Evolutionary conservation across 2,888 invertebrate species (phyloP), one percentile per base, ranked within the genome.

Genomic region (Ichneumoninae sp.): DNA sequence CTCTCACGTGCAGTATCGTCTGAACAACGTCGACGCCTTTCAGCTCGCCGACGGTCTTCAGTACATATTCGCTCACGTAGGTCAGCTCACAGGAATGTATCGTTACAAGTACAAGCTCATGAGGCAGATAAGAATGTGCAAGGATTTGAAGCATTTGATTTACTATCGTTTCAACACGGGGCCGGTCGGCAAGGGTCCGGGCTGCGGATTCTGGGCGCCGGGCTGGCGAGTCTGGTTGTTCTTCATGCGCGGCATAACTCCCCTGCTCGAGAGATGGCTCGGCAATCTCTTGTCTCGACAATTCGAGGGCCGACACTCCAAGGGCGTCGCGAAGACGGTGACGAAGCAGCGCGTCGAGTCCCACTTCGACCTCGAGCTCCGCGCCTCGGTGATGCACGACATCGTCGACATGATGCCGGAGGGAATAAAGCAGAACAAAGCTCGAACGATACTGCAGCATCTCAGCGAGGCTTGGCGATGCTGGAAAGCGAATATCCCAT

Each of bases 391-490:
- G 1, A 97, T 97, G 97, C 97, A 97, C 94, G 99, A 99, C 92
- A 99, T 99, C 88, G 97, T 99, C n/a, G 99, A 99, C 92, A 99
- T 99, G 99, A 99, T 99, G 99, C 99, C 99, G 0, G 99, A 99
- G 94, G 99, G 99, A 87, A 99, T 99, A 93, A 99, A 99, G 93
- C 99, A 99, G 94, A 99, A 99, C 94, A 99, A 99, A 94, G 99
- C 99, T 0, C 96, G 99, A 88, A 99, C 99, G 3, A 99, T 99
- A 90, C 95, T 99, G 89, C 99, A 99, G 93, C 99, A 99, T 95
- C 95, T 99, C 84, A 99, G 98, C 44, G 99, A 99, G 94, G 99
- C 99, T 0, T 99, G 99, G 99, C 94, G 99, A 82, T 99, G 99
- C 94, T 99, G 99, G 99, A 99, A 99, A 93, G 99, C 99, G 0